These are phyloP conservation scores for Masticophis lateralis DNA, from an alignment of 2,797 vertebrate genomes.

Conservation along the genomic window DNA sequence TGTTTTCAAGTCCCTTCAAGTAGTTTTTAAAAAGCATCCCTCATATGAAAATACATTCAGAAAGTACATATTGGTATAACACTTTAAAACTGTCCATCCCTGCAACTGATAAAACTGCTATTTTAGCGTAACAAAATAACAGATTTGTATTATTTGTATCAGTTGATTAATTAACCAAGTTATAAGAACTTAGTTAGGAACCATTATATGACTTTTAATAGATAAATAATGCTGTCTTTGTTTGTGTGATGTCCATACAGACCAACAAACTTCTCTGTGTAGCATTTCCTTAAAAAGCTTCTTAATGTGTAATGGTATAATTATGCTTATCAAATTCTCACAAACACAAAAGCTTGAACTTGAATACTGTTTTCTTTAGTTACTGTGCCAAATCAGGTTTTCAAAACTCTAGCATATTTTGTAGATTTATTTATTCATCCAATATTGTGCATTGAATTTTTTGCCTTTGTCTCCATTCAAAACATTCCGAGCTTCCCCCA, in stretches of 20 bases:
- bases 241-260: background rate
- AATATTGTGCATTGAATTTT: background rate
- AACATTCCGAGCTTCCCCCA: background rate
- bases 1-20: background rate
- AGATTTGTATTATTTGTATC: background rate
- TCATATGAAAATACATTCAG: background rate
- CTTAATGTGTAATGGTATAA: background rate
- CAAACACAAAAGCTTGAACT: fast-evolving
- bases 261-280: background rate
- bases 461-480: background rate
- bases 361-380: background rate
- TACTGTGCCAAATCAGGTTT: background rate
- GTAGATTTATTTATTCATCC: background rate
- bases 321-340: background rate
- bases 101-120: background rate
- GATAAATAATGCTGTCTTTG: background rate
- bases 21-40: background rate
- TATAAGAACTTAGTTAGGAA: constrained; percentile 29
- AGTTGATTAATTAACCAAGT: constrained; percentile 12
- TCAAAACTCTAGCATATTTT: background rate
- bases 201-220: constrained; percentile 9
- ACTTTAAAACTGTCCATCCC: background rate
- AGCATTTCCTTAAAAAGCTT: background rate
- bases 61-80: background rate
- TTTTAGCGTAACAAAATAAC: background rate